These are phyloP conservation scores for Conomelus anceps DNA, from an alignment of 2,888 invertebrate species.

Conservation along the genomic window DNA sequence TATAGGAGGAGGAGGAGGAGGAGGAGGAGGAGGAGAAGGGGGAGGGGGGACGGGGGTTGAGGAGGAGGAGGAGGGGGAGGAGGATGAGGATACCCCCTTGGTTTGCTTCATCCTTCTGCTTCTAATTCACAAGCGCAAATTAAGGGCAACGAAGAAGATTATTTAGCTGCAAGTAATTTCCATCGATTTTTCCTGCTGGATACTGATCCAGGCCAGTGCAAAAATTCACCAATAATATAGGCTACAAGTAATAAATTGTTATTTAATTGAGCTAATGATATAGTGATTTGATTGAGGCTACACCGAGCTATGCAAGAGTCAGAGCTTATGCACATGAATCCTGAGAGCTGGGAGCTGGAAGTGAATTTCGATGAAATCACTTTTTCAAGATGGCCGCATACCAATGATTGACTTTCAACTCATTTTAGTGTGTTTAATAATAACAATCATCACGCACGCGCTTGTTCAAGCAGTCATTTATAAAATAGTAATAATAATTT, in stretches of 20 bases:
- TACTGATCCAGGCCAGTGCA: not conserved
- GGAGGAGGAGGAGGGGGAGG: no score
- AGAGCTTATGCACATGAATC: not conserved
- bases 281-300: not conserved
- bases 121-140: not conserved
- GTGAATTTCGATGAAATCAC: not conserved
- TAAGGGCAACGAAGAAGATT: not conserved
- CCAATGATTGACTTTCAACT: not conserved
- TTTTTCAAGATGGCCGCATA: not conserved
- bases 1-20: no score
- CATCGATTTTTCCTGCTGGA: no score
- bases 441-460: not conserved
- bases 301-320: not conserved
- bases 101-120: no score
- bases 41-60: no score
- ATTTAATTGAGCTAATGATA: not conserved
- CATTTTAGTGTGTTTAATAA: not conserved
- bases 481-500: not conserved
- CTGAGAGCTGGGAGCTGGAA: not conserved
- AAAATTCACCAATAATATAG: not conserved
- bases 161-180: not conserved
- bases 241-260: not conserved
- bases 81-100: no score
- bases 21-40: no score
- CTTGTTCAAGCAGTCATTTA: not conserved